Evolutionary conservation across 2,888 invertebrate species (phyloP).

Genomic region (Geotrupes spiniger): DNA sequence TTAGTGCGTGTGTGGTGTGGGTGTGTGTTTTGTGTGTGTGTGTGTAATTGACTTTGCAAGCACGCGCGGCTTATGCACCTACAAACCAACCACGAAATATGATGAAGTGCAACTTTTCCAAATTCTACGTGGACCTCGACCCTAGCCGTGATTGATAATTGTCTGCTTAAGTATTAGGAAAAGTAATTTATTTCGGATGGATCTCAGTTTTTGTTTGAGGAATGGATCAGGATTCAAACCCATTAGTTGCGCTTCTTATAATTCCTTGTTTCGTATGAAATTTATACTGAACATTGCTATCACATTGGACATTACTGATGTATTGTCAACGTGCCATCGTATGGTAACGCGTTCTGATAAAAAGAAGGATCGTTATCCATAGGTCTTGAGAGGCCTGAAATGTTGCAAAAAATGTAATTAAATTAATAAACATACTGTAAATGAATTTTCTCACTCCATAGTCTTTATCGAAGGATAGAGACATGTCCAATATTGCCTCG

Average conservation of each 20-base stretch:
- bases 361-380: slow-evolving; percentile 96
- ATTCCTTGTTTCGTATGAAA: slow-evolving; percentile 92
- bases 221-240: slow-evolving; percentile 84
- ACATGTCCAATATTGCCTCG: slow-evolving; percentile 90
- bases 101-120: slow-evolving; percentile 98
- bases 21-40: too few relatives aligned
- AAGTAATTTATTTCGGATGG: slow-evolving; percentile 93
- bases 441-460: too few relatives aligned
- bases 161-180: slow-evolving; percentile 94
- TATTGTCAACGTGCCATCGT: slow-evolving; percentile 94
- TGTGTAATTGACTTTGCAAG: too few relatives aligned
- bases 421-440: too few relatives aligned
- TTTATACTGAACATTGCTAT: slow-evolving; percentile 95
- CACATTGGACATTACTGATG: slow-evolving; percentile 98
- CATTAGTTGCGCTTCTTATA: slow-evolving; percentile 95
- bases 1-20: too few relatives aligned
- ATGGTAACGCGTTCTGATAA: slow-evolving; percentile 93
- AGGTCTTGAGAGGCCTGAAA: slow-evolving; percentile 90
- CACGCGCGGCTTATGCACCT: too few relatives aligned
- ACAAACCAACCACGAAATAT: slow-evolving; percentile 99
- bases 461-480: not conserved
- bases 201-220: slow-evolving; percentile 84
- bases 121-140: slow-evolving; percentile 92
- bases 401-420: too few relatives aligned
- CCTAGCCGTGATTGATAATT: slow-evolving; percentile 96